These are phyloP conservation scores for Ophion costatus DNA, from an alignment of 2,888 invertebrate genomes.

Conservation along the genomic window DNA sequence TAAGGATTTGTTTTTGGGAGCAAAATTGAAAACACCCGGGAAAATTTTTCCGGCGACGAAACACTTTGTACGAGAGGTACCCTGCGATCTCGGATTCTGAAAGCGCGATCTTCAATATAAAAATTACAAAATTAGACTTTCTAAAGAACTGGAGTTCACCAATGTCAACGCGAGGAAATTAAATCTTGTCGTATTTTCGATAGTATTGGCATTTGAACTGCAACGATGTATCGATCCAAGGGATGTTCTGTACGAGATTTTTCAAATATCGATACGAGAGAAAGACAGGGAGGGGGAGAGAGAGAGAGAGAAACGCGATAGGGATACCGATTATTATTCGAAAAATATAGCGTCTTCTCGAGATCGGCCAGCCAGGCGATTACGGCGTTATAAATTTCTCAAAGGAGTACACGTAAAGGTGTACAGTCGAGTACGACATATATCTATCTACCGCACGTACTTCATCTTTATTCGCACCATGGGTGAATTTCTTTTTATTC, in stretches of 20 bases:
- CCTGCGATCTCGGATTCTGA: too few relatives aligned
- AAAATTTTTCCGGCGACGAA: too few relatives aligned
- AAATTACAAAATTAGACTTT: too few relatives aligned
- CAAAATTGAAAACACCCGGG: too few relatives aligned
- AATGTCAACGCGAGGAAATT: neutral
- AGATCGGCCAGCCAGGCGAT: slow-evolving; percentile 54
- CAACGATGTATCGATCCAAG: neutral
- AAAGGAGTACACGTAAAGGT: neutral
- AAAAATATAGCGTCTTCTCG: slow-evolving; percentile 33
- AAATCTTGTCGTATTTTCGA: neutral
- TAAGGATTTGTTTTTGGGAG: too few relatives aligned
- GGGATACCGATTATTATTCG: neutral
- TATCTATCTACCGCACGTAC: neutral
- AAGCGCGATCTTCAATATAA: too few relatives aligned
- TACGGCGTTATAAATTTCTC: slow-evolving; percentile 11
- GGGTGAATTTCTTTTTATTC: neutral
- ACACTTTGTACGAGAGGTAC: too few relatives aligned
- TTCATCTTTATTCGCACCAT: neutral
- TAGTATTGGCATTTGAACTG: neutral
- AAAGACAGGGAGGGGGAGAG: neutral
- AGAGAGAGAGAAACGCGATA: neutral
- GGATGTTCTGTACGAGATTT: neutral
- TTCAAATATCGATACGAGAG: neutral
- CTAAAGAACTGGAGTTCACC: too few relatives aligned
- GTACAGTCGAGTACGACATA: neutral